Base-by-base conservation (phyloP, 2,888 invertebrate species). In the Hydrotaea cyrtoneurina region DNA sequence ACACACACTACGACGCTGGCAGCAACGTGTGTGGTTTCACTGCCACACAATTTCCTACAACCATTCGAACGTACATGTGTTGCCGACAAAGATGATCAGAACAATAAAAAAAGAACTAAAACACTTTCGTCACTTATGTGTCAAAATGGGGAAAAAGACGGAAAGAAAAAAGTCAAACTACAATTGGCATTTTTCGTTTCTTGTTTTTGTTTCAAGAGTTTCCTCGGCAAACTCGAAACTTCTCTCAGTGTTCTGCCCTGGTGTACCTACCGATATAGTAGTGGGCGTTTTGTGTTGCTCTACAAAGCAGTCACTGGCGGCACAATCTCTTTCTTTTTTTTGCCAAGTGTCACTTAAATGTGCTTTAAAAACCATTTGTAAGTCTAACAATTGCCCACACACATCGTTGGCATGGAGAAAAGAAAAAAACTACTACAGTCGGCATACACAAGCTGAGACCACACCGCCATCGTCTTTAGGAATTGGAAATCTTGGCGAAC, bases 81-180 rank as follows among this genome's bases (percentile, higher is more conserved):
- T 77, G 82, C 85, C 85, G 85, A 71, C 85, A 80, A 82, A 79
- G 76, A 74, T 26, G 64, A 46, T 78, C 43, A 53, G 31, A 62
- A 26, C 46, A 36, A 66, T 17, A 66, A 43, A 73, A 36, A 69
- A 26, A 53, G 17, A 26, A 31, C 11, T 57, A 66, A 69, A 79
- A 77, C 79, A 85, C 82, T 85, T 85, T 82, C 82, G 17, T 80
- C 82, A 82, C 82, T 82, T 82, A 77, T 77, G 77, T 80, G 85
- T 80, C 85, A 80, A 77, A 85, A 85, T 64, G 66, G 10, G 66
- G 46, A 46, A 46, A 43, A 36, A 26, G 17, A 64, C 8, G 5
- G 10, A 57, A 8, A 7, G 17, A 53, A 15, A 57, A 17, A 57
- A 26, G 11, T 15, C 0, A 59, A 84, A 75, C 80, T 69, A 78